A percentile compares a stretch with the other conserved stretches of the same genome.
Evolutionary conservation across 2,113 vertebrate genomes (phyloP).

Genomic region (Nycticebus coucang): DNA sequence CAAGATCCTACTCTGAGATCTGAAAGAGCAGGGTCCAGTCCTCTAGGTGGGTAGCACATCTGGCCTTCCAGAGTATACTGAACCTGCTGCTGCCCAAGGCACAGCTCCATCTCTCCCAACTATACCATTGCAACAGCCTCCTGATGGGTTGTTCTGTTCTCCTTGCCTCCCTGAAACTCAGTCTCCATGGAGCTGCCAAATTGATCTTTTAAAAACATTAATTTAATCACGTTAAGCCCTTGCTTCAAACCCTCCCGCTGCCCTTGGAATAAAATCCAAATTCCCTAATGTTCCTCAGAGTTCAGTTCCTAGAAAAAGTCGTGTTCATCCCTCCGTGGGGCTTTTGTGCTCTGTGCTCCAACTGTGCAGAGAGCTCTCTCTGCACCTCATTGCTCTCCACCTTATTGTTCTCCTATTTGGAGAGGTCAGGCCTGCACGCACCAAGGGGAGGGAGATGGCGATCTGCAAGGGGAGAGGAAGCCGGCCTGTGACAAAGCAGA

Average conservation of each 20-base stretch:
- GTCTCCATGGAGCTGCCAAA: slow-evolving; percentile 28
- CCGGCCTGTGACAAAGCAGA: no score
- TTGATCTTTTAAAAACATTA: background rate
- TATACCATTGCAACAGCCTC: background rate
- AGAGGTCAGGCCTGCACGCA: no score
- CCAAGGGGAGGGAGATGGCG: no score
- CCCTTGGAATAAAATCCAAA: slow-evolving; percentile 18
- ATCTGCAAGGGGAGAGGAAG: no score
- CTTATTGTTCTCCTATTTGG: slow-evolving; percentile 30
- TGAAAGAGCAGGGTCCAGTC: no score
- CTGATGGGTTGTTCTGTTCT: background rate
- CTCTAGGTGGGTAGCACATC: background rate
- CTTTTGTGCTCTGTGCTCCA: background rate
- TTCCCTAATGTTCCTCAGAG: background rate
- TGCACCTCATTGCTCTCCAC: background rate
- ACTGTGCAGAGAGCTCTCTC: background rate
- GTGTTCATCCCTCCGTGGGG: background rate
- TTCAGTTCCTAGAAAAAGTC: slow-evolving; percentile 43
- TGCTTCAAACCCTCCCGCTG: background rate
- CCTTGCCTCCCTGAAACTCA: background rate
- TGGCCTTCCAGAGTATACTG: background rate
- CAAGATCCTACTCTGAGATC: background rate
- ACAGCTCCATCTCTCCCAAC: no score
- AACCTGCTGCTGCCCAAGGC: background rate
- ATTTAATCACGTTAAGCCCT: background rate